Percentiles rank a stretch among this genome's conserved stretches.
Evolutionary conservation across 2,888 invertebrate species (phyloP).

Genomic region (Cephus pulcher): DNA sequence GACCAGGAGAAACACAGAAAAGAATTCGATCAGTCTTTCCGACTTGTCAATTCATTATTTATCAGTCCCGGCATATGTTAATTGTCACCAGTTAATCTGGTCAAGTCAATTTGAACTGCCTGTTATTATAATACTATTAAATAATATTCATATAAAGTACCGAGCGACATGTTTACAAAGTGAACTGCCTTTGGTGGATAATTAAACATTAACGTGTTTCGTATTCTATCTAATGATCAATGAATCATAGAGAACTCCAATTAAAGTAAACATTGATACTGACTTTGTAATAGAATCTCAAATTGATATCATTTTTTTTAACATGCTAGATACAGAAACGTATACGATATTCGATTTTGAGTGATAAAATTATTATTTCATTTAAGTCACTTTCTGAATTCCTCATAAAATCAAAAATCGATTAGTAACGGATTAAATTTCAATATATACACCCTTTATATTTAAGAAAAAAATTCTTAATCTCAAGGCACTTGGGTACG

Average conservation of each 20-base stretch:
- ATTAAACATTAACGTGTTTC: not conserved
- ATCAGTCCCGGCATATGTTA: not conserved
- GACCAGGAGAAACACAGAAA: not conserved
- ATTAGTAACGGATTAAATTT: not conserved
- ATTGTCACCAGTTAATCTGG: not conserved
- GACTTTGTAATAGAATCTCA: not conserved
- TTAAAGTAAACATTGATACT: not conserved
- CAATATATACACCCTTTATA: not conserved
- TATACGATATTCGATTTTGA: not conserved
- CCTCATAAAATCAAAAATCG: not conserved
- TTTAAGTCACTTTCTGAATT: not conserved
- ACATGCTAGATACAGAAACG: not conserved
- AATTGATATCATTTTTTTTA: not conserved
- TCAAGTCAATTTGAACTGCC: not conserved
- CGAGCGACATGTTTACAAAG: not conserved
- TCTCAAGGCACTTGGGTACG: constrained; percentile 7
- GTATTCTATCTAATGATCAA: not conserved
- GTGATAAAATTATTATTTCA: not conserved
- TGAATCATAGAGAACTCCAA: not conserved
- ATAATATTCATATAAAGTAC: not conserved
- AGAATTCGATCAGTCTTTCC: not conserved
- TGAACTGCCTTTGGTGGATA: not conserved
- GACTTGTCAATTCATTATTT: not conserved
- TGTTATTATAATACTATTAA: not conserved
- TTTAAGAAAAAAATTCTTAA: not conserved